phyloP scores from a whole-genome alignment of 1,140 invertebrate species.

The Heliconius congener region DNA sequence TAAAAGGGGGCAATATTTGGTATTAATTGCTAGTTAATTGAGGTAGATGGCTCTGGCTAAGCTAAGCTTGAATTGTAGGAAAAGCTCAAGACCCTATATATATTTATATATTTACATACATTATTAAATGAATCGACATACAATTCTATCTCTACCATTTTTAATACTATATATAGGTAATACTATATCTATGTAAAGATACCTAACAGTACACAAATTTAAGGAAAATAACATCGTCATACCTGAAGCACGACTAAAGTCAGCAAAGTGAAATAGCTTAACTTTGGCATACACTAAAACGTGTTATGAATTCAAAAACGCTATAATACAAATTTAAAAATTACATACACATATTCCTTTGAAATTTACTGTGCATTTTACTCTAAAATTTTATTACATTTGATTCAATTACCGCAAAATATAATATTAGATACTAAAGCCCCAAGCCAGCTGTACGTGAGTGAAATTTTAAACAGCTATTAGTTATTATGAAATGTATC shows the following conservation, averaged over 20 bases:
- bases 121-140: too few relatives aligned
- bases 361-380: conserved; percentile 11
- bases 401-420: conserved; percentile 13
- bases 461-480: conserved; percentile 30
- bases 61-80: too few relatives aligned
- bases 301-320: background rate
- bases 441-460: conserved; percentile 30
- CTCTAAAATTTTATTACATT: conserved; percentile 7
- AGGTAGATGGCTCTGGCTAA: too few relatives aligned
- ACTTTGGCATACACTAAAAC: background rate
- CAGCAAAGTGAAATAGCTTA: background rate
- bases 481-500: conserved; percentile 37
- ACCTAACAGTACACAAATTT: background rate
- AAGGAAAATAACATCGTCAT: background rate
- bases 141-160: too few relatives aligned
- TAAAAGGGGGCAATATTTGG: too few relatives aligned
- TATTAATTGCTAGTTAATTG: too few relatives aligned
- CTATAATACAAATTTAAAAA: conserved; percentile 4
- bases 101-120: too few relatives aligned
- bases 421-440: conserved; percentile 34
- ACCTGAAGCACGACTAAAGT: background rate
- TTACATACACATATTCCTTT: conserved; percentile 8
- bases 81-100: too few relatives aligned
- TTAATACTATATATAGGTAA: too few relatives aligned
- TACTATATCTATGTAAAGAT: too few relatives aligned